Base-by-base conservation (phyloP, 1,140 invertebrate species). In the Branchinecta lynchi region DNA sequence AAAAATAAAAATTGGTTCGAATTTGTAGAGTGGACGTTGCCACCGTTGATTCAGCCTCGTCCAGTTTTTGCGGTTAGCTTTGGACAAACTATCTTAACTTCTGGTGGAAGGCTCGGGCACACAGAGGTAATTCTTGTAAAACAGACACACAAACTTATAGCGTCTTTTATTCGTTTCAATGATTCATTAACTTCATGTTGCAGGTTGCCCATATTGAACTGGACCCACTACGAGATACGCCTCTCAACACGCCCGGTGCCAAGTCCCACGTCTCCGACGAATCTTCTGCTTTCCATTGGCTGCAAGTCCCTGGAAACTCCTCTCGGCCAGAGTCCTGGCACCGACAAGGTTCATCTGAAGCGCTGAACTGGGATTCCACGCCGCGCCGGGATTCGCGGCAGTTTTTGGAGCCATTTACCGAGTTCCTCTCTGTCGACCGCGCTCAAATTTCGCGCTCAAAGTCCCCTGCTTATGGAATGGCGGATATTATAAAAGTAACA, bases 401-500 rank as follows among this genome's bases (percentile, higher is more conserved):
- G 17, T 60, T 60, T 60, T 60, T 60, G 51, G 51, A 60, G 51
- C 51, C 51, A 15, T 60, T 60, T 60, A 60, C 17, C 17, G 51
- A 60, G 51, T 60, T 15, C 51, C 12, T 60, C 12, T 60, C 51
- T 3, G 32, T 32, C 32, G 51, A 60, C 12, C 51, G 51, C 51
- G 12, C 51, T 15, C 51, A 60, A 60, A 20, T 12, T 20, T 15
- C 17, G 17, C 12, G 51, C 12, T 15, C 12, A 12, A 60, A 60
- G 17, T 60, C 51, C 51, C 51, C 51, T 15, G 51, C 51, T 15
- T 60, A 60, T 60, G 51, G 51, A 15, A 20, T 60, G 17, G 12
- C 51, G 17, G 51, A 60, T 60, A 20, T 60, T 60, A 60, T 60
- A 12, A 60, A 60, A 60, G 51, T 60, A 20, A 60, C 51, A 15